Percentiles rank a stretch among this genome's conserved stretches.
phyloP scores from a whole-genome alignment of 2,113 vertebrate species.

The Manacus vitellinus region DNA sequence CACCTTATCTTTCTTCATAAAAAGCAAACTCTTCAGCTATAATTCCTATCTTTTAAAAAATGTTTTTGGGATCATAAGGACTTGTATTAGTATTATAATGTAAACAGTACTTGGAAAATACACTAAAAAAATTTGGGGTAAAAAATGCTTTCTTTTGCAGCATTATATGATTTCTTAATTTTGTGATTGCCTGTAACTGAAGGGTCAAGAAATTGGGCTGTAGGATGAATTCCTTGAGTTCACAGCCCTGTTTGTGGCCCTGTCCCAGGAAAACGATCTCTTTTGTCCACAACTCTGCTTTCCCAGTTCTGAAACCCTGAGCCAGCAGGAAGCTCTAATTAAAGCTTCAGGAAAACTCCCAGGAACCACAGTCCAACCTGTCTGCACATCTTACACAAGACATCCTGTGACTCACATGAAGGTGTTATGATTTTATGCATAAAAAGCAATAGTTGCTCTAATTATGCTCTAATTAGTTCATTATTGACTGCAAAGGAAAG shows the following conservation, averaged over 20 bases:
- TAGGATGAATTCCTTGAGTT: background rate
- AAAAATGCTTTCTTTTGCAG: background rate
- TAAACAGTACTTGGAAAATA: background rate
- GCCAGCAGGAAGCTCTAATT: background rate
- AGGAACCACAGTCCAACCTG: background rate
- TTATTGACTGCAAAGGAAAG: background rate
- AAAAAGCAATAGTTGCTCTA: conserved; percentile 15
- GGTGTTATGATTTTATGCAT: background rate
- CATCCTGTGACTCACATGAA: background rate
- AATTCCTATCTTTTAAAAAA: background rate
- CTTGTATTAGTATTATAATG: background rate
- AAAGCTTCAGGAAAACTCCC: background rate
- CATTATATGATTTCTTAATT: background rate
- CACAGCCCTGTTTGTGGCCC: background rate
- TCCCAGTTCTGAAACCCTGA: background rate
- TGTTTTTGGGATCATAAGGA: background rate
- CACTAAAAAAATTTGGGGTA: background rate
- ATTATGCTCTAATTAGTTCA: conserved; percentile 25
- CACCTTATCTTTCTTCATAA: background rate
- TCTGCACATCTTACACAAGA: accelerated
- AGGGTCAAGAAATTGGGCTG: background rate
- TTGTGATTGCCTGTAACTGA: background rate
- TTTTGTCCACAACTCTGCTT: background rate
- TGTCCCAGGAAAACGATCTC: background rate
- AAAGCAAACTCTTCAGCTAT: background rate